Evolutionary conservation across 2,113 vertebrate species (phyloP), one percentile per base, ranked within the genome.

Genomic region (Amia ocellicauda): DNA sequence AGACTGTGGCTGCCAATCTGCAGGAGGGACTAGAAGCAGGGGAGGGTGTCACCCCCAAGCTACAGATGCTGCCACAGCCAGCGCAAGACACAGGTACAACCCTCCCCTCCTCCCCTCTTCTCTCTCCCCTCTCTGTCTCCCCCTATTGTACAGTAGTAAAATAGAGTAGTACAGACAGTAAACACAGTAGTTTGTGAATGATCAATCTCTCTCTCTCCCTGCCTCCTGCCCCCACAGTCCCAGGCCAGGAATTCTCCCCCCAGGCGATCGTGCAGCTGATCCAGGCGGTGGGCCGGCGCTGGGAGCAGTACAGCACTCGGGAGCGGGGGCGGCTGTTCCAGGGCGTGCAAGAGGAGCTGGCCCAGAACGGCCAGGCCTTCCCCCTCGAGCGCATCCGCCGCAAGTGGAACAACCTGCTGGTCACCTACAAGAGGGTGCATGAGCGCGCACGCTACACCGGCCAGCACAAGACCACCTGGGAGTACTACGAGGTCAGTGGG

Each of bases 331-430:
- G 87, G 67, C 87, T 90, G 72, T 90, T 90, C 74, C 85, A 87
- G 69, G 86, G 82, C 5, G 85, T 89, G 67, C 87, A 90, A 74
- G 81, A 82, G 68, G 87, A 90, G 67, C 77, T 90, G 78, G 85
- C 85, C 26, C 67, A 72, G 8, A 85, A 84, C 47, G 88, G 88
- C 0, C 81, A 89, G 58, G 16, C 78, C 7, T 75, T 85, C 60
- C 86, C 88, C 2, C 83, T 88, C 0, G 86, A 89, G 64, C 84
- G 82, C 69, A 89, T 90, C 62, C 80, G 85, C 17, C 83, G 87
- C 64, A 90, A 90, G 64, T 90, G 88, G 88, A 90, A 90, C 73
- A 90, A 89, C 68, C 84, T 90, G 14, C 87, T 90, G 16, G 88
- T 90, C 42, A 90, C 87, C 0, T 89, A 90, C 74, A 88, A 89